Conservation (phyloP, 2,797 vertebrate species). For the Cossypha polioptera region DNA sequence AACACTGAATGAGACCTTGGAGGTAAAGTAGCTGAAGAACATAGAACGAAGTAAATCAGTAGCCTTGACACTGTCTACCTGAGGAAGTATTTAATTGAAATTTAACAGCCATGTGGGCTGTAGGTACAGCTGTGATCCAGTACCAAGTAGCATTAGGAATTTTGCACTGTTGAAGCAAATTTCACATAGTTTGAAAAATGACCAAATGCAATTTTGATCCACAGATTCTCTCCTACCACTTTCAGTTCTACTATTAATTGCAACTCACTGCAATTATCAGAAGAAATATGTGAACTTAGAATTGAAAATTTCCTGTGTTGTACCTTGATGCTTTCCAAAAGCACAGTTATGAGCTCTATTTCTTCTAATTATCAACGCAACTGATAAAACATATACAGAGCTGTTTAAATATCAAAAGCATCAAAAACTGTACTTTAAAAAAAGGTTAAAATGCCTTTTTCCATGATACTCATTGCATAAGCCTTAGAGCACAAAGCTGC, state of each 20-base stretch:
- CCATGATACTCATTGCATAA: neutral
- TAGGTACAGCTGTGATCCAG: neutral
- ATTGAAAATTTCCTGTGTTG: neutral
- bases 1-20: neutral
- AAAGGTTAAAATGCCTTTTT: neutral
- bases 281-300: neutral
- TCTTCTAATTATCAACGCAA: neutral
- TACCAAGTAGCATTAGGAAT: neutral
- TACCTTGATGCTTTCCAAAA: neutral
- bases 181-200: neutral
- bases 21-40: neutral
- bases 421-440: neutral
- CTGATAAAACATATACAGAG: neutral
- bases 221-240: neutral
- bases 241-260: neutral
- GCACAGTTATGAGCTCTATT: neutral
- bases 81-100: neutral
- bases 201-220: neutral
- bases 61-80: neutral
- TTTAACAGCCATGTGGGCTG: neutral
- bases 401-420: neutral
- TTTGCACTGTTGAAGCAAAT: neutral
- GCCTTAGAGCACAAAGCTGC: neutral
- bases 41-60: neutral
- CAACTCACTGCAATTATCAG: neutral